These are phyloP conservation scores for Diplodus sargus DNA, from an alignment of 2,797 vertebrate species.

Conservation along the genomic window DNA sequence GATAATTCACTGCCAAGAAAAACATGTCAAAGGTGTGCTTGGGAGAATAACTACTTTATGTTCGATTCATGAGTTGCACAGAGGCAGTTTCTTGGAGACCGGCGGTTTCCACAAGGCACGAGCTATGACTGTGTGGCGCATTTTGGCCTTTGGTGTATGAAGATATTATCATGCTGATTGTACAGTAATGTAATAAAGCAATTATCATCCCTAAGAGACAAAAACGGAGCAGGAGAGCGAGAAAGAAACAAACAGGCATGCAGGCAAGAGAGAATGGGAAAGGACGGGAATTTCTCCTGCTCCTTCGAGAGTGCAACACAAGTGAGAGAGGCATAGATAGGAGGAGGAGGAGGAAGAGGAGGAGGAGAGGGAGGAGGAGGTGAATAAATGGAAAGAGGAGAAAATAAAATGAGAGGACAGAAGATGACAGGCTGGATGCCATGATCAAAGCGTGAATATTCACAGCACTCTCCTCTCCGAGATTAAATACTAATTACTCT, in stretches of 20 bases:
- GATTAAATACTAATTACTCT: constrained; percentile 82
- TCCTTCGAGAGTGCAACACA: constrained; percentile 60
- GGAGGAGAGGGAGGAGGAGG: constrained; percentile 52
- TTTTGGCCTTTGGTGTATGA: constrained; percentile 35
- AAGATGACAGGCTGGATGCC: constrained; percentile 62
- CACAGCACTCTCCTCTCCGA: constrained; percentile 72
- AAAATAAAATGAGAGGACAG: constrained; percentile 69
- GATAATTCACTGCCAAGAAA: constrained; percentile 27
- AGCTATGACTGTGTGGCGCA: background rate
- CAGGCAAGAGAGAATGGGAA: background rate
- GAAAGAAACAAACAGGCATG: constrained; percentile 18
- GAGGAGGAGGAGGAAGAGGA: constrained; percentile 43
- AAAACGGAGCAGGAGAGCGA: constrained; percentile 10
- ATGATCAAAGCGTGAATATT: constrained; percentile 83
- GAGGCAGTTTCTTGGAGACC: constrained; percentile 7
- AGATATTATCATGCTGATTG: constrained; percentile 39
- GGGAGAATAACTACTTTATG: constrained; percentile 32
- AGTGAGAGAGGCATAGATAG: constrained; percentile 42
- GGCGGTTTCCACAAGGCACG: constrained; percentile 11
- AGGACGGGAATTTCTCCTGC: constrained; percentile 38
- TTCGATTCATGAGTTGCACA: constrained; percentile 17
- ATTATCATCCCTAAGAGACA: constrained; percentile 41
- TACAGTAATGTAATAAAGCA: constrained; percentile 52
- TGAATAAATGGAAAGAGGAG: constrained; percentile 60
- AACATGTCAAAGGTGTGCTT: constrained; percentile 38